Evolutionary conservation across 2,797 vertebrate species (phyloP), one percentile per base, ranked within the genome.

Genomic region (Thamnophis elegans): DNA sequence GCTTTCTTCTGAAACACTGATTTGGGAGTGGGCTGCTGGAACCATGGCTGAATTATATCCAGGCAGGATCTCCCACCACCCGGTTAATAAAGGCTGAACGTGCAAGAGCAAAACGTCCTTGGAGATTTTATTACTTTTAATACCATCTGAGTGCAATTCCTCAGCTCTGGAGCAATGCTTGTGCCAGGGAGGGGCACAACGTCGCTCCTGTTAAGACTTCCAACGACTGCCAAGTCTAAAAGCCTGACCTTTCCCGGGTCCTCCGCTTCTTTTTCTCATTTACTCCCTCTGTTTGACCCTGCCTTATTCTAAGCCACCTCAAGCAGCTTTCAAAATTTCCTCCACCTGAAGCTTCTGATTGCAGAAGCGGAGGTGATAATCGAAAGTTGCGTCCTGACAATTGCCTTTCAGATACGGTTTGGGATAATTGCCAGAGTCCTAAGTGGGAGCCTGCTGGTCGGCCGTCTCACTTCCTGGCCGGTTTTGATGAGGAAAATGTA

Each of bases 51-150:
- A 89, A 86, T 89, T 62, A 28, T 25, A 59, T 92, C 54, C n/a
- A n/a, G n/a, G n/a, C 95, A 95, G 90, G 90, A 87, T 89, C 86
- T 91, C 1, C 13, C 10, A 18, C 93, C 93, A 22, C 82, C 85
- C 82, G 92, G 85, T 94, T 90, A 53, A 95, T 91, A 93, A 92
- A 85, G 14, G 90, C 54, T 94, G 95, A 93, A 73, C 73, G 89
- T 86, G 82, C 59, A 58, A 91, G 78, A 62, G 85, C 88, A 68
- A 95, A 59, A 88, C 26, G 2, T 56, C 59, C 68, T 90, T 2
- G 8, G 87, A 54, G 51, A 11, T 65, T 95, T 94, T 92, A 91
- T 51, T 65, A 91, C 86, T 92, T 88, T 94, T 95, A 87, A 94
- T 28, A 20, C 5, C 87, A 95, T 90, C 58, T 28, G 28, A 9